These are phyloP conservation scores for Apodemus speciosus DNA, from an alignment of 2,113 vertebrate genomes.

Conservation along the genomic window DNA sequence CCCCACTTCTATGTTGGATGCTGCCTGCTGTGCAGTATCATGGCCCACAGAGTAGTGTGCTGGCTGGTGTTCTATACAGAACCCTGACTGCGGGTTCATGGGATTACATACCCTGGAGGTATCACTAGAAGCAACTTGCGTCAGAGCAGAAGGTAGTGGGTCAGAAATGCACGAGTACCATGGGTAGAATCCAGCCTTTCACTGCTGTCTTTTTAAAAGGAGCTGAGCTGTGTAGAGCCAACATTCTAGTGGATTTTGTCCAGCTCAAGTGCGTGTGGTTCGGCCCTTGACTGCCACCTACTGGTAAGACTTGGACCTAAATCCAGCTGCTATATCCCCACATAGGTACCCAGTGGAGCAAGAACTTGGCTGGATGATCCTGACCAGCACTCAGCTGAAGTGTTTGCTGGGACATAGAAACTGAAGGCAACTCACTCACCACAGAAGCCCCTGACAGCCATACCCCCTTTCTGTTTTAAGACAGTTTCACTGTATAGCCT, in stretches of 20 bases:
- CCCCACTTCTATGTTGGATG: neutral
- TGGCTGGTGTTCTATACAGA: neutral
- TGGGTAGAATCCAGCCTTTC: neutral
- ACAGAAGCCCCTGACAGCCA: neutral
- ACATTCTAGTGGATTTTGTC: neutral
- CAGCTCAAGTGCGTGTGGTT: neutral
- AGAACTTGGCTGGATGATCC: neutral
- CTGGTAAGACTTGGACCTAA: neutral
- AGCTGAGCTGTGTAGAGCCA: neutral
- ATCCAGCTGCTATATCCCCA: neutral
- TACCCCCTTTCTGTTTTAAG: neutral
- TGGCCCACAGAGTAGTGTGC: neutral
- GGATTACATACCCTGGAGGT: neutral
- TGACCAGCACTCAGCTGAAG: neutral
- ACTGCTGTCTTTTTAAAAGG: neutral
- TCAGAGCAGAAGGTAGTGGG: too few relatives aligned
- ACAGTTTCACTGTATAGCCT: neutral
- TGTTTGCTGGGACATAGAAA: too few relatives aligned
- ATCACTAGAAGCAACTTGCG: neutral
- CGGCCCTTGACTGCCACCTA: neutral
- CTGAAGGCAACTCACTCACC: too few relatives aligned
- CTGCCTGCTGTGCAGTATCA: neutral
- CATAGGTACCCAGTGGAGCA: neutral
- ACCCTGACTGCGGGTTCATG: neutral
- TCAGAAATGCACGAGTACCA: neutral